Evolutionary conservation across 2,113 vertebrate genomes (phyloP), one percentile per base, ranked within the genome.

Genomic region (Catharus fuscescens): DNA sequence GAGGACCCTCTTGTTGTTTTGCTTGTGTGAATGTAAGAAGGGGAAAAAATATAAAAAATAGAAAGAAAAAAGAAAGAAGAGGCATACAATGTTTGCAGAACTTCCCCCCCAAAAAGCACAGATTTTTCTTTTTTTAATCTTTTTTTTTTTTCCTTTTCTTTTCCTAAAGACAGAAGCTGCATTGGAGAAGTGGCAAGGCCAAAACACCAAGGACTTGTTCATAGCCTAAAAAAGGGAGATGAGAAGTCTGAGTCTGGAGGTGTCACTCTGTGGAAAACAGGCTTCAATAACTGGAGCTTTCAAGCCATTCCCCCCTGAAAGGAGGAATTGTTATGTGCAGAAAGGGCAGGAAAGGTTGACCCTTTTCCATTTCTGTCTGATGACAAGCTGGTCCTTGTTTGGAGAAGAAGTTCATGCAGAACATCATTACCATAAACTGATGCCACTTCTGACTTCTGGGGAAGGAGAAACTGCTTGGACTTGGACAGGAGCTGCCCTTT

Each of bases 1-100:
- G 98, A 98, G 96, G 97, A 98, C 97, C 97, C 79, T 98, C 98
- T 98, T 98, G 98, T 98, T 98, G 98, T 98, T 98, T 98, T 98
- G 96, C 97, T 97, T 81, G 91, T 97, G 96, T 97, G 98, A 97
- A 97, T 97, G 95, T 96, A 97, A 56, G 76, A 92, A 69, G 31
- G 7, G 34, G 26, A 5, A 20, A 32, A 83, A 64, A 72, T 36
- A 47, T 10, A 42, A 78, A 74, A 67, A 62, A 38, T 10, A 14
- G 8, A 31, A 56, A 8, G 8, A 67, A 61, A 50, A 36, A 77
- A 62, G 92, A 95, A 96, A 95, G 91, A 95, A 93, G 59, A 95
- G 80, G 72, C 91, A 97, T 97, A 95, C 96, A 86, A 97, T 96
- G 97, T 96, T 94, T 84, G 57, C 47, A 77, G 96, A 98, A 98